Percentiles rank a stretch among this genome's conserved stretches.
phyloP scores from a whole-genome alignment of 2,113 vertebrate species.

The Bagarius yarrelli region DNA sequence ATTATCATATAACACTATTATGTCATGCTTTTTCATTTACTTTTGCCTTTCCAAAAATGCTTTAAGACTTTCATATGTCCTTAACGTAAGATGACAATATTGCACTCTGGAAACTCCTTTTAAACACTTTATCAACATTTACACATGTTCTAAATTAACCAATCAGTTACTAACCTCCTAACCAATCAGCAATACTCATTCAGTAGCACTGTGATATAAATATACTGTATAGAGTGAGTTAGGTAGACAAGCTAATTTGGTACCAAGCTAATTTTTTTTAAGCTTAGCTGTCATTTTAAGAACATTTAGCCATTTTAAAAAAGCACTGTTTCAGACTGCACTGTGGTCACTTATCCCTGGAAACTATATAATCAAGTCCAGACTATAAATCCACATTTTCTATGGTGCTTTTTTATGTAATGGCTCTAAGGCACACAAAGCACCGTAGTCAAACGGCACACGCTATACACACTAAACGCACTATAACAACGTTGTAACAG shows the following conservation, averaged over 20 bases:
- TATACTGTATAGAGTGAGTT: background rate
- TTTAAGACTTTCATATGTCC: too few relatives aligned
- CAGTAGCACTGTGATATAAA: background rate
- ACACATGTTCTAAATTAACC: too few relatives aligned
- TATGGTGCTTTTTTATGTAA: background rate
- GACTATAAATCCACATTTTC: constrained; percentile 18
- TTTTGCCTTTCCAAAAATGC: too few relatives aligned
- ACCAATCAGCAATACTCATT: background rate
- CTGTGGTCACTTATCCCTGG: constrained; percentile 14
- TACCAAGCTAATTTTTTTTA: background rate
- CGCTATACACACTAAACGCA: background rate
- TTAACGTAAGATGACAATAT: too few relatives aligned
- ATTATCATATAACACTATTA: too few relatives aligned
- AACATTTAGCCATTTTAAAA: background rate
- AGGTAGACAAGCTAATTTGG: constrained; percentile 1
- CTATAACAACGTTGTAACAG: background rate
- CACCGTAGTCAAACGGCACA: too few relatives aligned
- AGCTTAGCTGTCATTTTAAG: background rate
- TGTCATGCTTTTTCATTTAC: too few relatives aligned
- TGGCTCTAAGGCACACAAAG: background rate
- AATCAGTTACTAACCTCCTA: too few relatives aligned
- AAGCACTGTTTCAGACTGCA: background rate
- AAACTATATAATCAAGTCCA: constrained; percentile 15
- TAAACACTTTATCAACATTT: too few relatives aligned
- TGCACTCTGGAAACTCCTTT: too few relatives aligned